Evolutionary conservation across 2,888 invertebrate species (phyloP).

Genomic region (Stenodera caucasica): DNA sequence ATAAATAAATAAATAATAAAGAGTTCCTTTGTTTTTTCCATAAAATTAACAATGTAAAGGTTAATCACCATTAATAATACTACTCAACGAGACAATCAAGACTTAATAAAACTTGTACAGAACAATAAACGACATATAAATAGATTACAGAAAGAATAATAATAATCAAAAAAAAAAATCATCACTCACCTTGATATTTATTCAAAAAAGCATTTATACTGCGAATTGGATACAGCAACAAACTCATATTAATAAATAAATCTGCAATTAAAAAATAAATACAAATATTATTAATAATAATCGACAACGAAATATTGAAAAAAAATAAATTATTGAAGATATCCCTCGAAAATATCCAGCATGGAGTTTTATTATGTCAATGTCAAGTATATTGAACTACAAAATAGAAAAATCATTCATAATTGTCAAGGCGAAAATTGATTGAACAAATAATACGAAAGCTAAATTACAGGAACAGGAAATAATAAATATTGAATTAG

Average conservation of each 20-base stretch:
- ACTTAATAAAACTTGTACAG: conserved; percentile 9
- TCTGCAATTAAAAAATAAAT: conserved; percentile 58
- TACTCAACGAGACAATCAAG: conserved; percentile 1
- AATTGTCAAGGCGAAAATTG: conserved; percentile 4
- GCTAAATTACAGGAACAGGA: conserved; percentile 17
- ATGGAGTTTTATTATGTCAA: conserved; percentile 20
- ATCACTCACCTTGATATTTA: conserved; percentile 76
- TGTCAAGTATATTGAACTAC: conserved; percentile 23
- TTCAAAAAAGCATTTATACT: conserved; percentile 79
- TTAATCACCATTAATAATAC: neutral
- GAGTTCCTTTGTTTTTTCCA: neutral
- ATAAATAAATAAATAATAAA: neutral
- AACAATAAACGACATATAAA: too few species aligned
- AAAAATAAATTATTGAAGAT: conserved; percentile 7
- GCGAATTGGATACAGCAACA: conserved; percentile 78
- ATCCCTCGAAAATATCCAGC: conserved; percentile 5
- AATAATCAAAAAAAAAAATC: conserved; percentile 8
- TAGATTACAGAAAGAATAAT: conserved; percentile 20
- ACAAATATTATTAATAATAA: conserved; percentile 11
- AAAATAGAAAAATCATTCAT: conserved; percentile 6
- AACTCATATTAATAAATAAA: conserved; percentile 68
- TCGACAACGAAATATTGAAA: neutral
- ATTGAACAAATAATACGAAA: conserved; percentile 18
- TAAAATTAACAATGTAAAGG: conserved; percentile 13
- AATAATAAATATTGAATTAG: conserved; percentile 15